Base-by-base conservation (phyloP, 2,888 invertebrate species). In the Rhodophaea formosa region DNA sequence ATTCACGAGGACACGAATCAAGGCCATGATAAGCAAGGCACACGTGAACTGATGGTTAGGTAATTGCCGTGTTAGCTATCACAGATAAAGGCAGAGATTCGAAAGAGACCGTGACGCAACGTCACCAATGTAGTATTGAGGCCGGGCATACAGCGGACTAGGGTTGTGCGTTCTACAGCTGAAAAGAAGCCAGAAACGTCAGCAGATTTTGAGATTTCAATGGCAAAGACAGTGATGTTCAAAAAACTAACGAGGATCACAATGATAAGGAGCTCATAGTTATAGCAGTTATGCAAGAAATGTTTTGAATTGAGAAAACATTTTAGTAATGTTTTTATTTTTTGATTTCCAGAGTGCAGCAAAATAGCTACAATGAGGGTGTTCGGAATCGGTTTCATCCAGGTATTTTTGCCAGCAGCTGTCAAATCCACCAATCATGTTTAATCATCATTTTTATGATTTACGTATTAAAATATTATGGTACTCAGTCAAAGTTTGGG, bases 41-140 rank as follows among this genome's bases (percentile, higher is more conserved):
- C 16, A 35, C 10, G 35, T 51, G 10, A 32, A 51, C 16, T 35
- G 16, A 51, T 51, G 17, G 30, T 51, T 39, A 35, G 51, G 32
- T 51, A 35, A 51, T 51, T 51, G 51, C 17, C 16, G 35, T 16
- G 16, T 51, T 39, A 51, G 51, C 17, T 51, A 51, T 51, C 35
- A 17, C 16, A 51, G 51, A 51, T 51, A 51, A 51, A 51, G 51
- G 35, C 35, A 51, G 51, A 51, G 16, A 51, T 51, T 51, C 12
- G 35, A 51, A 51, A 46, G 46, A 46, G 46, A 45, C 45, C 45
- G 45, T 55, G 54, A 55, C 45, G 54, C 54, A 55, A 55, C 35
- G 54, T 45, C 32, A 35, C 45, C 46, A 44, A 17, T 44, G 45
- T 45, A 45, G 54, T 35, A 55, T 55, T 45, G 54, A 55, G 54